Percentiles rank a stretch among this genome's conserved stretches.
These are phyloP conservation scores for Choristoneura fumiferana DNA, from an alignment of 1,140 invertebrate species.

Conservation along the genomic window DNA sequence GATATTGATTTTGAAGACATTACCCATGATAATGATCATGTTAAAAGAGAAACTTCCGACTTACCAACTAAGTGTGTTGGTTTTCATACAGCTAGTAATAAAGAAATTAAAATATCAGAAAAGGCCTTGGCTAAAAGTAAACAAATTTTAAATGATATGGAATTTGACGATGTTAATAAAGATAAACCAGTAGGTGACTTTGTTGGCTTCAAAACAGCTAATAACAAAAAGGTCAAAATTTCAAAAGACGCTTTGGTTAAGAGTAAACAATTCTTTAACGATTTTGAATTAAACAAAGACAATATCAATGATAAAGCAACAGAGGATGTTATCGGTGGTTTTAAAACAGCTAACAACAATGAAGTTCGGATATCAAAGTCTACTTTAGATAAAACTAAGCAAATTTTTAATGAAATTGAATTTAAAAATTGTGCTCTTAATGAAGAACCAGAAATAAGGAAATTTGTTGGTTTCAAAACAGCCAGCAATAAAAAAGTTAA, in stretches of 20 bases:
- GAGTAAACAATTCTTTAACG: no score
- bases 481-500: constrained; percentile 45
- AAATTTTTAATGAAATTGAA: constrained; percentile 24
- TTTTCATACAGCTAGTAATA: constrained; percentile 48
- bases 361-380: constrained; percentile 36
- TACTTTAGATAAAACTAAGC: constrained; percentile 37
- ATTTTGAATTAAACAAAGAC: no score
- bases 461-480: constrained; percentile 41
- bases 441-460: neutral
- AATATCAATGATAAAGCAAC: no score
- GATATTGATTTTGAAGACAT: neutral
- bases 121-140: constrained; percentile 44
- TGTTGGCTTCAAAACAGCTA: no score
- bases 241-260: no score
- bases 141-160: constrained; percentile 38
- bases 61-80: neutral
- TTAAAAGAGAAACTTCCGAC: neutral
- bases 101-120: constrained; percentile 44
- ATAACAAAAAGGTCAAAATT: no score
- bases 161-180: neutral
- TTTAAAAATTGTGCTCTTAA: neutral
- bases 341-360: constrained; percentile 1
- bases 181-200: no score
- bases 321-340: no score
- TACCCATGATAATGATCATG: neutral